Conservation (phyloP, 2,888 invertebrate species). For the Schizotus pectinicornis region DNA sequence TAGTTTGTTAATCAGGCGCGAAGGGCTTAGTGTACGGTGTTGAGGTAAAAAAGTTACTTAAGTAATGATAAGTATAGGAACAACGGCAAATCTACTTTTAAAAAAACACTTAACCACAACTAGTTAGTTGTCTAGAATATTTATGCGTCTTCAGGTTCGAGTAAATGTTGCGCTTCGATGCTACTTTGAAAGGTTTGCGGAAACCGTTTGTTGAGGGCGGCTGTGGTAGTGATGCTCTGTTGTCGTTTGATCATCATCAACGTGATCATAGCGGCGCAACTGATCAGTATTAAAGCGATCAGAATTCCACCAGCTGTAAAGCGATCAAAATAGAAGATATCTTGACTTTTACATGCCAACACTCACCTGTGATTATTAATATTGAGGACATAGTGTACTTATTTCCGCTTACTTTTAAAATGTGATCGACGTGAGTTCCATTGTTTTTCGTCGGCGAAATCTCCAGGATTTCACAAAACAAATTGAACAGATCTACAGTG, state of each 20-base stretch:
- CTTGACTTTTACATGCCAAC: background rate
- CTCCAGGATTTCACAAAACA: constrained; percentile 67
- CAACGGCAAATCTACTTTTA: too few species aligned
- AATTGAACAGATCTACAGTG: constrained; percentile 69
- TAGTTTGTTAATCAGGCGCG: too few species aligned
- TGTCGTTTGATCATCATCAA: constrained; percentile 54
- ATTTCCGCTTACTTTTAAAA: constrained; percentile 46
- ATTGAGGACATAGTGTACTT: constrained; percentile 40
- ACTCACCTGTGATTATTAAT: constrained; percentile 45
- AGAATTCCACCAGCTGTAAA: constrained; percentile 52
- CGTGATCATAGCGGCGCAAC: constrained; percentile 51
- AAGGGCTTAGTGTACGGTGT: too few species aligned
- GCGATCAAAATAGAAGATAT: background rate
- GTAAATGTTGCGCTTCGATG: constrained; percentile 56
- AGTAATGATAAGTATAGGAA: too few species aligned
- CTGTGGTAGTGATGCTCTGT: constrained; percentile 54
- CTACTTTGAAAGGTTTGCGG: constrained; percentile 54
- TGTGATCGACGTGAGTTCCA: constrained; percentile 58
- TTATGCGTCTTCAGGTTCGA: constrained; percentile 55
- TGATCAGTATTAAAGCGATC: constrained; percentile 50
- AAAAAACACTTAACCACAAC: too few species aligned
- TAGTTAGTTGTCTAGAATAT: background rate
- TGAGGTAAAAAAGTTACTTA: too few species aligned
- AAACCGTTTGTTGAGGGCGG: constrained; percentile 56
- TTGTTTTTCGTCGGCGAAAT: constrained; percentile 61